Evolutionary conservation across 1,140 invertebrate genomes (phyloP), one percentile per base, ranked within the genome.

Genomic region (Phymastichus coffea): DNA sequence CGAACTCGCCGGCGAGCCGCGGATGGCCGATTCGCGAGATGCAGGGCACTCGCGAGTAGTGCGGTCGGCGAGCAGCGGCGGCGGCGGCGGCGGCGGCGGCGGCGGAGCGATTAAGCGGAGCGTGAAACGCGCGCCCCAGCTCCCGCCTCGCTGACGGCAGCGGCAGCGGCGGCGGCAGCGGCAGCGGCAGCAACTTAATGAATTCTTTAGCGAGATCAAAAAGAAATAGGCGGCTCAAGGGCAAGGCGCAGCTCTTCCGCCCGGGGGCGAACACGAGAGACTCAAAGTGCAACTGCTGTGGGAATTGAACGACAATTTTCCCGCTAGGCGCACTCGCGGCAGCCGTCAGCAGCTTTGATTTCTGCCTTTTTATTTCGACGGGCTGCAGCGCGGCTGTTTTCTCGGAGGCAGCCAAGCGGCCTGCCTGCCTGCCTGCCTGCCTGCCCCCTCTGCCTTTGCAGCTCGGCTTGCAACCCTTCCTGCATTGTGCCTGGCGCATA

Each of bases 121-220:
- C 70, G 68, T 71, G 68, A 70, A 72, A 68, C 61, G 65, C 57
- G 65, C 66, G 66, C 63, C 66, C 67, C 65, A 70, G 70, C 68
- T 68, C 59, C 65, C 66, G 57, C 64, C 66, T 61, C 67, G 66
- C 65, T 68, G 69, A 68, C 70, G 67, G 65, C 66, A 19, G 30
- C 26, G 8, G 20, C 44, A 30, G 44, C 52, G 7, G 17, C 30
- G 30, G n/a, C n/a, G n/a, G n/a, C n/a, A n/a, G n/a, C n/a, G n/a
- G n/a, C n/a, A n/a, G n/a, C n/a, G n/a, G 68, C 66, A 65, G 65
- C 28, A 72, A 72, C 70, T 70, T 72, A 72, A 72, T 72, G 69
- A 72, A 72, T 72, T 72, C 70, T 72, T 72, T 70, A 72, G 69
- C 67, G 66, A 72, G 70, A 72, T 72, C 70, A 72, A 72, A 72